Percentiles rank a stretch among this genome's conserved stretches.
Conservation (phyloP, 2,888 invertebrate genomes). For the Polymixis lichenea region DNA sequence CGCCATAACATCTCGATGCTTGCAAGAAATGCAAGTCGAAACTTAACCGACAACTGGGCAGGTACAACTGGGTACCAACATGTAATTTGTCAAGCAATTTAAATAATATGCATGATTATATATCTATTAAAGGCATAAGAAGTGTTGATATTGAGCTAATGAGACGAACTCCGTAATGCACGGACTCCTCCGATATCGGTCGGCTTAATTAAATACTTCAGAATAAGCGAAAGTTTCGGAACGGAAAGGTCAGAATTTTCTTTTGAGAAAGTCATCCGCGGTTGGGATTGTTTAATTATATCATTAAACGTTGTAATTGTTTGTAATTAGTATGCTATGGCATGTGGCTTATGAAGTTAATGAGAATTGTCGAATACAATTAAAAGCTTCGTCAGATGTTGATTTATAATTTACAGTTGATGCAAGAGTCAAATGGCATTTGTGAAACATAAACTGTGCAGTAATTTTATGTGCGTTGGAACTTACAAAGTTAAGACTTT, state of each 20-base stretch:
- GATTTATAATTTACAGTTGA: neutral
- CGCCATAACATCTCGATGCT: constrained; percentile 73
- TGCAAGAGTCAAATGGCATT: neutral
- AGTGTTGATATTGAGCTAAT: constrained; percentile 89
- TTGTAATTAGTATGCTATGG: constrained; percentile 31
- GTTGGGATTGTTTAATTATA: constrained; percentile 56
- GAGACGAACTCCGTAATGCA: constrained; percentile 80
- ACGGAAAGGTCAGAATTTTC: constrained; percentile 67
- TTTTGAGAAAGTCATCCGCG: constrained; percentile 55
- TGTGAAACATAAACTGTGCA: neutral
- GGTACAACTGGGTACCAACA: constrained; percentile 84
- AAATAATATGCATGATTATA: constrained; percentile 90
- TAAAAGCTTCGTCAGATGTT: constrained; percentile 7
- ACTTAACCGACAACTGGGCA: constrained; percentile 87
- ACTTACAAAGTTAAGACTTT: neutral
- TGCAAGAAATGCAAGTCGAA: constrained; percentile 86
- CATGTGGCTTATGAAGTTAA: constrained; percentile 4
- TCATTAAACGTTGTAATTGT: constrained; percentile 51
- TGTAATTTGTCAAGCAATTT: constrained; percentile 90
- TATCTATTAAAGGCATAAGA: constrained; percentile 88
- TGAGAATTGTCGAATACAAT: constrained; percentile 22
- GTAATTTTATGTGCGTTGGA: neutral
- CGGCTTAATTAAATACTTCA: constrained; percentile 70
- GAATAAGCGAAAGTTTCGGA: constrained; percentile 76
- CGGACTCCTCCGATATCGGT: constrained; percentile 63